phyloP scores from a whole-genome alignment of 2,888 invertebrate species.

The Coelinius sp. region DNA sequence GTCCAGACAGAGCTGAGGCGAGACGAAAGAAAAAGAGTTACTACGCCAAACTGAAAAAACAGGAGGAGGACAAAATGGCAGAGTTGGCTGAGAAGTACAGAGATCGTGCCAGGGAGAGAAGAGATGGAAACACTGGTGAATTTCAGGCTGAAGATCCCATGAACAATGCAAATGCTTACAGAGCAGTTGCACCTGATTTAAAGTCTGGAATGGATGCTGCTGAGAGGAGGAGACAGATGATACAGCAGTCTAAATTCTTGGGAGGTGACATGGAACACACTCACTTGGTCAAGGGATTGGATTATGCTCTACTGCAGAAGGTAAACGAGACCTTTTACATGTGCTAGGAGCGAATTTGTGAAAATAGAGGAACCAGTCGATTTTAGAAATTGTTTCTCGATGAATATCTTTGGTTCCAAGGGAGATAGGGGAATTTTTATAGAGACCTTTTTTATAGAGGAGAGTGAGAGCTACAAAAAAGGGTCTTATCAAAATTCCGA shows the following conservation, averaged over 20 bases:
- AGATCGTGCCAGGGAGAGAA: constrained; percentile 90
- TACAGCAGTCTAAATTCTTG: constrained; percentile 98
- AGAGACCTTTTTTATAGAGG: too few relatives aligned
- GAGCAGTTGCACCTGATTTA: constrained; percentile 96
- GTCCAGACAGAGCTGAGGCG: constrained; percentile 78
- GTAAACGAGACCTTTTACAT: constrained; percentile 74
- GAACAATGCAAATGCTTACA: constrained; percentile 87
- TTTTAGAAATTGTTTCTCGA: too few relatives aligned
- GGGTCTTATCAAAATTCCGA: too few relatives aligned
- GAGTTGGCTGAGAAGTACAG: constrained; percentile 95
- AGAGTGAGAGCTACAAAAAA: too few relatives aligned
- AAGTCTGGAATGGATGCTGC: constrained; percentile 96
- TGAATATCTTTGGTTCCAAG: too few relatives aligned
- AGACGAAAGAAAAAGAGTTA: constrained; percentile 94
- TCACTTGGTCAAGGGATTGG: constrained; percentile 98
- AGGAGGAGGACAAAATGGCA: constrained; percentile 94
- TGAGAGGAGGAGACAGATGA: constrained; percentile 93
- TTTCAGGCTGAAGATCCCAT: constrained; percentile 87
- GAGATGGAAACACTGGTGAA: constrained; percentile 88
- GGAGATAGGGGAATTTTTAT: too few relatives aligned
- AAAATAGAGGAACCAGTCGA: too few relatives aligned
- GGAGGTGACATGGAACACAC: constrained; percentile 99
- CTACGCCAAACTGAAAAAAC: constrained; percentile 93
- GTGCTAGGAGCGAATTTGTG: too few relatives aligned
- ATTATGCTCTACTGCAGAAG: constrained; percentile 93